Conservation (phyloP, 2,888 invertebrate species). For the Epinotia demarniana region DNA sequence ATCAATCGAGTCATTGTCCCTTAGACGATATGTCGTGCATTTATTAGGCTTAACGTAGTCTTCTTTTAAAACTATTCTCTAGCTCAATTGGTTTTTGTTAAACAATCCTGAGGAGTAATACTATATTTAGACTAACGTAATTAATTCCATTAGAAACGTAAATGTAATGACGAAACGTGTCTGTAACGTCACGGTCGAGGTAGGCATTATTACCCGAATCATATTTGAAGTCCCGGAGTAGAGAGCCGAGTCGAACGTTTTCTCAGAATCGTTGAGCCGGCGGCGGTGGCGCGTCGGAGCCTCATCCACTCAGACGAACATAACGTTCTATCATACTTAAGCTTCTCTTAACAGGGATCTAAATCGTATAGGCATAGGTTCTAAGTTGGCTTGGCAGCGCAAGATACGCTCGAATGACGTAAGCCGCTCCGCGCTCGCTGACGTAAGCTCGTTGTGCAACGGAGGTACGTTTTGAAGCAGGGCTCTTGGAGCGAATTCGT, state of each 20-base stretch:
- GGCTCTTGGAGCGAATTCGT: constrained; percentile 78
- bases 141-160: constrained; percentile 1
- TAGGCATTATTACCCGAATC: constrained; percentile 67
- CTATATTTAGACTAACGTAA: constrained; percentile 2
- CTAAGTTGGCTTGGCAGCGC: constrained; percentile 66
- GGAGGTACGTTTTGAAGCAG: constrained; percentile 80
- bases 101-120: not conserved
- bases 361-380: constrained; percentile 62
- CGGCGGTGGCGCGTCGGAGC: constrained; percentile 78
- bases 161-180: constrained; percentile 17
- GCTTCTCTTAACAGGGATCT: constrained; percentile 61
- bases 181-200: constrained; percentile 27
- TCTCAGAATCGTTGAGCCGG: constrained; percentile 83
- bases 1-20: constrained; percentile 17
- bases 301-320: constrained; percentile 83
- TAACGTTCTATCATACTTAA: constrained; percentile 81
- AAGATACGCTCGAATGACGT: constrained; percentile 79
- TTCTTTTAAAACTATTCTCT: not conserved
- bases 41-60: not conserved
- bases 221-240: constrained; percentile 81
- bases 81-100: not conserved
- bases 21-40: not conserved
- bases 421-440: constrained; percentile 82
- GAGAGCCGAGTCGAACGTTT: constrained; percentile 76
- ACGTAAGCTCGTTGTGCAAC: constrained; percentile 85